phyloP scores from a whole-genome alignment of 2,888 invertebrate species.

The Ligdia adustata region DNA sequence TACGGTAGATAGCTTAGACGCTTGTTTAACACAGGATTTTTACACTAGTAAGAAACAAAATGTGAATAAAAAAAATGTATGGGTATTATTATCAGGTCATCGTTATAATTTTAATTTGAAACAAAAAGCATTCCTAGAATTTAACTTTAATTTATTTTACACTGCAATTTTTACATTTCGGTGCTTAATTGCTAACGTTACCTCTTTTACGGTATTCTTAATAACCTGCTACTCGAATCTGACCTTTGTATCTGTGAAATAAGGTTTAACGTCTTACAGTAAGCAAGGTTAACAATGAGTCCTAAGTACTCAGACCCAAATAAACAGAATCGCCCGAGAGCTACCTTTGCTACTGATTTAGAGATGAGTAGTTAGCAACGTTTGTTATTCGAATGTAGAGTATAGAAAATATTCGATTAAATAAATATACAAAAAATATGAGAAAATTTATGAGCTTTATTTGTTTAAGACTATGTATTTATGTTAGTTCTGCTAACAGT shows the following conservation, averaged over 20 bases:
- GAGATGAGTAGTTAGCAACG: not conserved
- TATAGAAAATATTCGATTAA: too few species aligned
- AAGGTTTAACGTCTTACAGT: not conserved
- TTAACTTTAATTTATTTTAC: constrained; percentile 9
- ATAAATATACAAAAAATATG: too few species aligned
- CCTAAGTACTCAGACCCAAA: constrained; percentile 38
- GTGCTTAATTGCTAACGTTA: constrained; percentile 13
- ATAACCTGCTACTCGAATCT: not conserved
- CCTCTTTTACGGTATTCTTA: constrained; percentile 1
- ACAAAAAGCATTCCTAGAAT: not conserved
- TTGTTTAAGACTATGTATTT: too few species aligned
- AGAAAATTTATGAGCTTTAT: too few species aligned
- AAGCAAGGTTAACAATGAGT: constrained; percentile 27
- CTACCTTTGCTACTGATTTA: constrained; percentile 21
- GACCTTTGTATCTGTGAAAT: not conserved
- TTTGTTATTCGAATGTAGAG: not conserved
- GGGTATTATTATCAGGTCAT: too few species aligned
- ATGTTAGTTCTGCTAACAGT: too few species aligned
- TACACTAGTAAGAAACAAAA: too few species aligned
- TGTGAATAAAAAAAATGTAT: too few species aligned
- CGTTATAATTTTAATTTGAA: too few species aligned
- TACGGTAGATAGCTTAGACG: too few species aligned
- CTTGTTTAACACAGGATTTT: too few species aligned
- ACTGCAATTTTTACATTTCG: constrained; percentile 16
- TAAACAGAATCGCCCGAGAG: constrained; percentile 35